Conservation (phyloP, 2,888 invertebrate species). For the Hirudinaria manillensis region DNA sequence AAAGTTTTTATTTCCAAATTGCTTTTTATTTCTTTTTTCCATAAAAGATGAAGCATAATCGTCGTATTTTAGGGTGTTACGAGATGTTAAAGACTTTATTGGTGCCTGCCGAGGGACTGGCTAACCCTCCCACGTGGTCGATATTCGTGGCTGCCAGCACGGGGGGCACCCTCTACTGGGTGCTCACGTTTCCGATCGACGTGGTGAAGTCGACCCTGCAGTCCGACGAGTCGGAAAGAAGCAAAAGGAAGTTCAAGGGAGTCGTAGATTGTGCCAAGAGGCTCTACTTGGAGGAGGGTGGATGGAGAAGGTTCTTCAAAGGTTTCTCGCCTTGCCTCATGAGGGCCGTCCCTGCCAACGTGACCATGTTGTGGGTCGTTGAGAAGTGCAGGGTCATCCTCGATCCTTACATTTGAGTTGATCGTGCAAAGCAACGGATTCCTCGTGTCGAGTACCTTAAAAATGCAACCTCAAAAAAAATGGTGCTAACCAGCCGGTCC, state of each 20-base stretch:
- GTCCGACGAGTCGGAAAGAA: conserved; percentile 36
- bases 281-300: conserved; percentile 39
- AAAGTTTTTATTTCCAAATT: no score
- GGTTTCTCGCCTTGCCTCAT: conserved; percentile 40
- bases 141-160: conserved; percentile 37
- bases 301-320: conserved; percentile 38
- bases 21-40: no score
- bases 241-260: conserved; percentile 35
- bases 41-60: no score
- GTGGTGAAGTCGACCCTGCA: conserved; percentile 41
- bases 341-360: conserved; percentile 41
- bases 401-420: conserved; percentile 29
- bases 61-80: conserved; percentile 36
- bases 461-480: no score
- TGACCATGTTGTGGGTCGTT: conserved; percentile 36
- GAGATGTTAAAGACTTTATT: conserved; percentile 35
- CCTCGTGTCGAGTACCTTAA: no score
- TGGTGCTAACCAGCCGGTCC: no score
- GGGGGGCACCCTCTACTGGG: conserved; percentile 40
- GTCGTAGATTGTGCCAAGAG: conserved; percentile 37
- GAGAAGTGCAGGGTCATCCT: conserved; percentile 34
- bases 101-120: conserved; percentile 36
- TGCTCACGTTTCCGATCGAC: conserved; percentile 41
- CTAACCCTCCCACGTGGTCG: conserved; percentile 31
- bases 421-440: background rate